Conservation (phyloP, 2,888 invertebrate genomes). For the Andrena dorsata region DNA sequence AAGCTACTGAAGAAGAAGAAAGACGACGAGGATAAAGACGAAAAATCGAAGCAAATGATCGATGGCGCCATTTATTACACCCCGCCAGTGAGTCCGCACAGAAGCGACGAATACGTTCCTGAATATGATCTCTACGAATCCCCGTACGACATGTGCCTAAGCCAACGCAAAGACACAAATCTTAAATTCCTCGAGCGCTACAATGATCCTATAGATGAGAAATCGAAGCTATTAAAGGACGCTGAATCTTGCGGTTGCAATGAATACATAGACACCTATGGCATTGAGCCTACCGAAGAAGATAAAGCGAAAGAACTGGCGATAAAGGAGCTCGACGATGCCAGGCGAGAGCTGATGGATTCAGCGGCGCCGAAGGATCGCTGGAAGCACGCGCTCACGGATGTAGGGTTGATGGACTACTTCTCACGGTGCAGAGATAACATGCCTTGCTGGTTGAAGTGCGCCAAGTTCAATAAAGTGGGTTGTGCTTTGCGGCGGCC, state of each 20-base stretch:
- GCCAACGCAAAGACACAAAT: conserved; percentile 47
- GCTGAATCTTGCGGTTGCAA: conserved; percentile 63
- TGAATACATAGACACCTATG: conserved; percentile 38
- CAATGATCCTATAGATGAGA: conserved; percentile 55
- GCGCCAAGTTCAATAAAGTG: conserved; percentile 61
- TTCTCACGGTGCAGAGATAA: conserved; percentile 68
- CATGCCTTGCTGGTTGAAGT: conserved; percentile 73
- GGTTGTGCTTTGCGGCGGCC: conserved; percentile 38
- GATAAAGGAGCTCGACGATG: conserved; percentile 28
- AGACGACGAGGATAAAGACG: conserved; percentile 29
- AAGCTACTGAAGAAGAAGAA: conserved; percentile 37
- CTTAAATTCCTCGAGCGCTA: conserved; percentile 63
- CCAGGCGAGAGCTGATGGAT: conserved; percentile 38
- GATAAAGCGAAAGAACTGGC: background rate
- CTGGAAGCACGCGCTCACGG: conserved; percentile 67
- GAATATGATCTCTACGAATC: conserved; percentile 77
- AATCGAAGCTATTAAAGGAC: conserved; percentile 35
- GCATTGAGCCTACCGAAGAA: background rate
- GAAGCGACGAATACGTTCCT: conserved; percentile 79
- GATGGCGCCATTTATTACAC: conserved; percentile 76
- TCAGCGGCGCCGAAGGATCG: conserved; percentile 51
- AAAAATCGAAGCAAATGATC: conserved; percentile 65
- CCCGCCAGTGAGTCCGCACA: conserved; percentile 75
- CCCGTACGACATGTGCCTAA: conserved; percentile 71
- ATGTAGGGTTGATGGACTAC: conserved; percentile 72